A percentile compares a stretch with the other conserved stretches of the same genome.
phyloP scores from a whole-genome alignment of 2,797 vertebrate genomes.

The Acanthornis magna region DNA sequence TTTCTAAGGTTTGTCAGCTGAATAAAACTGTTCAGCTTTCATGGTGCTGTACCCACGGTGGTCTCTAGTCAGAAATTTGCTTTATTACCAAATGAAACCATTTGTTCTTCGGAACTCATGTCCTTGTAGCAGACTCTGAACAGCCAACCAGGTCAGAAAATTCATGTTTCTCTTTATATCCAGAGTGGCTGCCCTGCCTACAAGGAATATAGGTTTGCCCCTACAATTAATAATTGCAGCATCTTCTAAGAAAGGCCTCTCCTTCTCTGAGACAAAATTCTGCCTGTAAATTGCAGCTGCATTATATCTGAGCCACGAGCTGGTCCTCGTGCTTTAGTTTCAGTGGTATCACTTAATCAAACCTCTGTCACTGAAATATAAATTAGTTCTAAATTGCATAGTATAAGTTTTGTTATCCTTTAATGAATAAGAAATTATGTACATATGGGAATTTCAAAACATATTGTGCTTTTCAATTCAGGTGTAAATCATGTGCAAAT shows the following conservation, averaged over 20 bases:
- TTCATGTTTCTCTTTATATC: not conserved
- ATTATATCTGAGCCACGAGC: not conserved
- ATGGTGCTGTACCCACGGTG: not conserved
- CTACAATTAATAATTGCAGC: not conserved
- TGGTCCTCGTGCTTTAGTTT: not conserved
- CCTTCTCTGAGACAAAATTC: not conserved
- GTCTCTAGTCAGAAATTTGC: not conserved
- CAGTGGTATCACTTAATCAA: not conserved
- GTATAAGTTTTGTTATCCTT: not conserved
- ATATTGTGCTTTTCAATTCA: not conserved
- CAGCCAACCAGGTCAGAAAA: not conserved
- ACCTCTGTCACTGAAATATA: not conserved
- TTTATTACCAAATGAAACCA: not conserved
- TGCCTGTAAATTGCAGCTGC: not conserved
- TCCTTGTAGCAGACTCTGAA: not conserved
- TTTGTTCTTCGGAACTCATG: not conserved
- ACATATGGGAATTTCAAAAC: not conserved
- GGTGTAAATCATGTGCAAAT: not conserved
- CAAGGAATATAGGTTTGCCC: not conserved
- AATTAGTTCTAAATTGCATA: not conserved
- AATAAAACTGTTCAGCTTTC: not conserved
- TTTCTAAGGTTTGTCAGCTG: not conserved
- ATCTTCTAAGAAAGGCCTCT: not conserved
- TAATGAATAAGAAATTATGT: not conserved
- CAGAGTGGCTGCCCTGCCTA: not conserved